These are phyloP conservation scores for Yponomeuta plumbellus DNA, from an alignment of 2,888 invertebrate species.

Conservation along the genomic window DNA sequence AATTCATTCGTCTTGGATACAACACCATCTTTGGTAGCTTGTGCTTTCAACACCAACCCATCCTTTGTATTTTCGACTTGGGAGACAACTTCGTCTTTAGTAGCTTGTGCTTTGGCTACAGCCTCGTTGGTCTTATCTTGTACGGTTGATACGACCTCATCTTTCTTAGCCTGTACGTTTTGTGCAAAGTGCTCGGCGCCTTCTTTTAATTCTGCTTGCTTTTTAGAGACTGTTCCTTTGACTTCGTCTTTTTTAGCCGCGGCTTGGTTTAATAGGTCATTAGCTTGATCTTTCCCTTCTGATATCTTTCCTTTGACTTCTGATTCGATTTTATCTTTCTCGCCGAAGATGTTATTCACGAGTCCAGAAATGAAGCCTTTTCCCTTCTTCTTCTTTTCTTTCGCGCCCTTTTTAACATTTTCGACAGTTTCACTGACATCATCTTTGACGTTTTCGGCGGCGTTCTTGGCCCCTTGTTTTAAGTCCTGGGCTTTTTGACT, in stretches of 20 bases:
- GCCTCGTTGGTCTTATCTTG: constrained; percentile 6
- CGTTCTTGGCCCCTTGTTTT: constrained; percentile 42
- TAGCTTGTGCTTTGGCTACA: background rate
- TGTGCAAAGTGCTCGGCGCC: constrained; percentile 4
- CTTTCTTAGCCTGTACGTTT: constrained; percentile 12
- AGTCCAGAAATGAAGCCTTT: constrained; percentile 65
- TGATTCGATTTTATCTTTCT: constrained; percentile 65
- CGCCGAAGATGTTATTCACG: constrained; percentile 64
- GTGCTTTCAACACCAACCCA: background rate
- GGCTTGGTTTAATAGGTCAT: constrained; percentile 48
- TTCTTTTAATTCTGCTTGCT: constrained; percentile 15
- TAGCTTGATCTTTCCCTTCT: constrained; percentile 57
- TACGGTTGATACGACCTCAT: constrained; percentile 8
- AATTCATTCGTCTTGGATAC: background rate
- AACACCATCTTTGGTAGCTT: background rate
- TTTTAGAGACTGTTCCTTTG: constrained; percentile 29
- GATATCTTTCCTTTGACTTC: constrained; percentile 55
- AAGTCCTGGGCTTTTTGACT: constrained; percentile 42
- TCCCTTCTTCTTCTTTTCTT: constrained; percentile 65
- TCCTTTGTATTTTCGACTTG: background rate
- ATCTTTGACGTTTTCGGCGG: constrained; percentile 42
- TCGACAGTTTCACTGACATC: constrained; percentile 45
- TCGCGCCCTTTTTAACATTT: constrained; percentile 51
- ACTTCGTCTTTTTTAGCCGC: constrained; percentile 51
- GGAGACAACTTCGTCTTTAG: background rate